A percentile compares a stretch with the other conserved stretches of the same genome.
Conservation (phyloP, 2,797 vertebrate species). For the Sitta carolinensis region DNA sequence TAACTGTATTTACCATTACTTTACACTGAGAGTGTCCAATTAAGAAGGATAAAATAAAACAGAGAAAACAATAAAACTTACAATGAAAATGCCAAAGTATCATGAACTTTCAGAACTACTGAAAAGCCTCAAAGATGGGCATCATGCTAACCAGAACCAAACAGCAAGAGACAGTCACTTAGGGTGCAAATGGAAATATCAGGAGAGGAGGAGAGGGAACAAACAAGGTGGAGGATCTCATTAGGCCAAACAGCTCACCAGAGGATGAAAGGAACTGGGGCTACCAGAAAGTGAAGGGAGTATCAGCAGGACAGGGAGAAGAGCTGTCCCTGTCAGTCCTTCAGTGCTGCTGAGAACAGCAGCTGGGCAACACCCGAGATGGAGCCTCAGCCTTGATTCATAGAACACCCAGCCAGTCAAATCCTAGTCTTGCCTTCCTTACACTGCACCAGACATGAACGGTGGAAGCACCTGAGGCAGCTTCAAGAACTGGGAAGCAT, state of each 20-base stretch:
- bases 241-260: background rate
- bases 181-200: background rate
- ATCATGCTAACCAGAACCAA: background rate
- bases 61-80: background rate
- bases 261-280: background rate
- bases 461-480: accelerated
- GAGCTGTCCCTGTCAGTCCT: background rate
- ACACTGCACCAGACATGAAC: accelerated
- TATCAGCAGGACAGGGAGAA: background rate
- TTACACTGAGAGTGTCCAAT: background rate
- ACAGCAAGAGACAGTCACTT: background rate
- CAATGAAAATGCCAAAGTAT: background rate
- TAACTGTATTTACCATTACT: background rate
- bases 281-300: background rate
- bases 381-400: background rate
- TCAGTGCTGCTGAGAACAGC: background rate
- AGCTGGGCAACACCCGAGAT: background rate
- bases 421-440: background rate
- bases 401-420: background rate
- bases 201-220: background rate
- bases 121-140: background rate
- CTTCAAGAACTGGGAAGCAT: background rate
- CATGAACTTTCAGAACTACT: background rate
- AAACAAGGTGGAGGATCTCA: background rate
- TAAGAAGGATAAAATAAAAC: background rate